Percentiles rank a stretch among this genome's conserved stretches.
These are phyloP conservation scores for Hemiscyllium ocellatum DNA, from an alignment of 2,113 vertebrate genomes.

Conservation along the genomic window DNA sequence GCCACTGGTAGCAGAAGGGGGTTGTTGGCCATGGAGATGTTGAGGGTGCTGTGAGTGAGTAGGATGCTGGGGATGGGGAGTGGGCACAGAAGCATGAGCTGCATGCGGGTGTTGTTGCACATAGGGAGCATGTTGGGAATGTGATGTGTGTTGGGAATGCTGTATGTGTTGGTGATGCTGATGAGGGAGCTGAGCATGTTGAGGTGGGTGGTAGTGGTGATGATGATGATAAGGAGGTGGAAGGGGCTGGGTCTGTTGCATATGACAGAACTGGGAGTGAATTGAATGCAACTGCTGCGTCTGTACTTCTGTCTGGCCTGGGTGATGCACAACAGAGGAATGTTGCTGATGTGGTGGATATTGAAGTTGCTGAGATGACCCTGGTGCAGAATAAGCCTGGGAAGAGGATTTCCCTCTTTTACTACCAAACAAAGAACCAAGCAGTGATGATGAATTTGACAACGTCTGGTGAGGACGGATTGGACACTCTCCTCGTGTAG, in stretches of 20 bases:
- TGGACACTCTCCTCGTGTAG: conserved; percentile 79
- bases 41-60: conserved; percentile 82
- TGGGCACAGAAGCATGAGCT: conserved; percentile 55
- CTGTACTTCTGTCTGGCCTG: conserved; percentile 61
- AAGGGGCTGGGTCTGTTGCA: conserved; percentile 81
- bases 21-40: conserved; percentile 87
- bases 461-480: conserved; percentile 79
- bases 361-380: conserved; percentile 54
- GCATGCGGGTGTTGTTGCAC: conserved; percentile 50
- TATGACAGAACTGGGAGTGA: conserved; percentile 74
- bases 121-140: conserved; percentile 49
- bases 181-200: conserved; percentile 72
- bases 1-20: conserved; percentile 64
- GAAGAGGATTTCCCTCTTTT: conserved; percentile 73
- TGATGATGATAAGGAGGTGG: conserved; percentile 90
- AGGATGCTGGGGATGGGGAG: conserved; percentile 55
- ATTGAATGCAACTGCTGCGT: conserved; percentile 60
- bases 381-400: conserved; percentile 59
- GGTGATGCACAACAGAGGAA: conserved; percentile 62
- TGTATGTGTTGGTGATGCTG: conserved; percentile 63
- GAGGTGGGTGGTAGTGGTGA: conserved; percentile 85
- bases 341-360: conserved; percentile 67
- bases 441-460: conserved; percentile 85
- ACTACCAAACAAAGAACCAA: conserved; percentile 85
- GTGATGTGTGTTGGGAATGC: conserved; percentile 56